These are phyloP conservation scores for Meliscaeva auricollis DNA, from an alignment of 2,888 invertebrate genomes.

Conservation along the genomic window DNA sequence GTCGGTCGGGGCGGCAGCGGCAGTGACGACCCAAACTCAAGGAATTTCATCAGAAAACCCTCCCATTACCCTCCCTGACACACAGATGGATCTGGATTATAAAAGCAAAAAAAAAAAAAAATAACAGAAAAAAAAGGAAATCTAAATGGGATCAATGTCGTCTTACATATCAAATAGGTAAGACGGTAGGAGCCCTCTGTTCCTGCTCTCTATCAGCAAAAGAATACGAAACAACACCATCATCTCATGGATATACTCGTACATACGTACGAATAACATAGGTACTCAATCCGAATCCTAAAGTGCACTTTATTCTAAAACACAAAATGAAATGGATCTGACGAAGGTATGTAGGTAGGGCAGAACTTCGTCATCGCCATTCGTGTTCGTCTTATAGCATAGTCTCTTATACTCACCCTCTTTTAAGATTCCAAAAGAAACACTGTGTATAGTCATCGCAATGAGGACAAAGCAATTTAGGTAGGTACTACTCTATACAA, in stretches of 20 bases:
- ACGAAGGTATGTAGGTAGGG: conserved; percentile 9
- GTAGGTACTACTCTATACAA: conserved; percentile 44
- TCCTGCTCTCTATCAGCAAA: neutral
- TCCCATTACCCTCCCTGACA: conserved; percentile 38
- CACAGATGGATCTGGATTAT: conserved; percentile 67
- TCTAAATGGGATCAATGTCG: conserved; percentile 76
- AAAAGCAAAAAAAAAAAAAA: conserved; percentile 45
- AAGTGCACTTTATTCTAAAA: conserved; percentile 76
- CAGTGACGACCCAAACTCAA: conserved; percentile 6
- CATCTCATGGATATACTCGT: neutral
- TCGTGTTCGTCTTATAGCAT: no score
- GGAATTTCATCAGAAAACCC: conserved; percentile 30
- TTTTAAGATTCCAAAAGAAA: neutral
- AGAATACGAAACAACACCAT: conserved; percentile 29
- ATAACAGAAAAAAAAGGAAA: conserved; percentile 28
- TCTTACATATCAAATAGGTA: conserved; percentile 76
- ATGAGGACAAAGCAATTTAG: conserved; percentile 65
- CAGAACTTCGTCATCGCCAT: conserved; percentile 19
- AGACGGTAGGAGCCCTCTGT: conserved; percentile 57
- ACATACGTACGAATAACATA: neutral
- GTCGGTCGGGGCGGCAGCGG: neutral
- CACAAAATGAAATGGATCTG: conserved; percentile 74
- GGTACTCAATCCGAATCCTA: conserved; percentile 56
- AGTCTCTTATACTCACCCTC: conserved; percentile 14
- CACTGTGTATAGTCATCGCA: neutral